Conservation (phyloP, 2,888 invertebrate species). For the Pandemis cinnamomeana region DNA sequence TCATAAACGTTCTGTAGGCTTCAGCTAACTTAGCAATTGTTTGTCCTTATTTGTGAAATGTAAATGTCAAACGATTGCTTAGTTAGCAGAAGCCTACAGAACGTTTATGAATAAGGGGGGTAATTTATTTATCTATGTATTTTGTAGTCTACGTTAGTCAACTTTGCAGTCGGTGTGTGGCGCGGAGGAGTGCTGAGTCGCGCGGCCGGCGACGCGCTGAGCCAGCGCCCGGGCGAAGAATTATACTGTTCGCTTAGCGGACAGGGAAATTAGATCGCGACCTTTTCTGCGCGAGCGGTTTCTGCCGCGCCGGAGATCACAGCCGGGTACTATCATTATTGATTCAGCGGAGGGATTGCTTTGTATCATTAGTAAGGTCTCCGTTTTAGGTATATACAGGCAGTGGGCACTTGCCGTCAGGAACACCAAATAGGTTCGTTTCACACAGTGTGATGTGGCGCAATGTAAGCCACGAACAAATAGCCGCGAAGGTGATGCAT, state of each 20-base stretch:
- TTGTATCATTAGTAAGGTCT: background rate
- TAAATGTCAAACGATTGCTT: no score
- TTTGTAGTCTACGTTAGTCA: background rate
- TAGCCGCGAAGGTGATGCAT: no score
- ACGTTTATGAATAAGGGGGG: no score
- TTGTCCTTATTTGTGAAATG: no score
- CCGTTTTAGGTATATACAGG: background rate
- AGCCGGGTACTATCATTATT: background rate
- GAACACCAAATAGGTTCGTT: no score
- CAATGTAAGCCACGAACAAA: no score
- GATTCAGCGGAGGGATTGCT: background rate
- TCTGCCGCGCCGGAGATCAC: background rate
- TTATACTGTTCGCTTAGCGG: constrained; percentile 50
- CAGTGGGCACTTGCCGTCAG: no score
- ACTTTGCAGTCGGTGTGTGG: constrained; percentile 18
- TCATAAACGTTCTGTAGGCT: no score
- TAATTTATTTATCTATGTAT: no score
- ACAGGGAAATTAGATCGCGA: constrained; percentile 41
- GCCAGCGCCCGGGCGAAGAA: constrained; percentile 62
- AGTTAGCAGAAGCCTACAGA: no score
- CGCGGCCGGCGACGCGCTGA: constrained; percentile 61
- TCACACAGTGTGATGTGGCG: no score
- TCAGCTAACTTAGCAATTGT: no score
- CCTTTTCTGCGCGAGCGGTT: constrained; percentile 30
- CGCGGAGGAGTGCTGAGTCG: constrained; percentile 51